Conservation (phyloP, 2,888 invertebrate genomes). For the Acanthococcus lagerstroemiae region DNA sequence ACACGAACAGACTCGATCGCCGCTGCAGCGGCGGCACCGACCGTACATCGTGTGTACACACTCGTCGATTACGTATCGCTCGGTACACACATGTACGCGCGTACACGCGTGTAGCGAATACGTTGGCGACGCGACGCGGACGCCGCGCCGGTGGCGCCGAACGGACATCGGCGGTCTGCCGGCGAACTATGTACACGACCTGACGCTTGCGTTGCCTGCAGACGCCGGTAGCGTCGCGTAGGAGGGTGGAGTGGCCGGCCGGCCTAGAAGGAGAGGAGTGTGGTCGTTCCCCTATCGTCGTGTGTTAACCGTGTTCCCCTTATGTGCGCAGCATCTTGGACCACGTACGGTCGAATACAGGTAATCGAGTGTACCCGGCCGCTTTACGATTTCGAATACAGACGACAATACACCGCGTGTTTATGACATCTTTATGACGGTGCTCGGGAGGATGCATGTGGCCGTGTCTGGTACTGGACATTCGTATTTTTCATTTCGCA, state of each 20-base stretch:
- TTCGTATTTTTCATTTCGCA: background rate
- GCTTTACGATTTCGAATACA: background rate
- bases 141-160: no score
- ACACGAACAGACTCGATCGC: no score
- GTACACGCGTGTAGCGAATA: background rate
- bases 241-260: slow-evolving; percentile 23
- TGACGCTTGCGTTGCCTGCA: slow-evolving; percentile 19
- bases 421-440: background rate
- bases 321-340: slow-evolving; percentile 20
- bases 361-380: slow-evolving; percentile 10
- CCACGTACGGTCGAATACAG: background rate
- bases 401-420: background rate
- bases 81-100: background rate
- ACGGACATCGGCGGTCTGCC: background rate
- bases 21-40: no score
- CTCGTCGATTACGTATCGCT: background rate
- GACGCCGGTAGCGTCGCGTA: slow-evolving; percentile 13
- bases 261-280: slow-evolving; percentile 6
- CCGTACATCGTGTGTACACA: no score
- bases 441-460: background rate
- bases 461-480: no score
- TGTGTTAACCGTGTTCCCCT: slow-evolving; percentile 13
- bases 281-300: slow-evolving; percentile 24
- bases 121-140: no score
- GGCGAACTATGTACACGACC: background rate